Percentiles rank a stretch among this genome's conserved stretches.
These are phyloP conservation scores for Apamea monoglypha DNA, from an alignment of 2,888 invertebrate genomes.

Conservation along the genomic window DNA sequence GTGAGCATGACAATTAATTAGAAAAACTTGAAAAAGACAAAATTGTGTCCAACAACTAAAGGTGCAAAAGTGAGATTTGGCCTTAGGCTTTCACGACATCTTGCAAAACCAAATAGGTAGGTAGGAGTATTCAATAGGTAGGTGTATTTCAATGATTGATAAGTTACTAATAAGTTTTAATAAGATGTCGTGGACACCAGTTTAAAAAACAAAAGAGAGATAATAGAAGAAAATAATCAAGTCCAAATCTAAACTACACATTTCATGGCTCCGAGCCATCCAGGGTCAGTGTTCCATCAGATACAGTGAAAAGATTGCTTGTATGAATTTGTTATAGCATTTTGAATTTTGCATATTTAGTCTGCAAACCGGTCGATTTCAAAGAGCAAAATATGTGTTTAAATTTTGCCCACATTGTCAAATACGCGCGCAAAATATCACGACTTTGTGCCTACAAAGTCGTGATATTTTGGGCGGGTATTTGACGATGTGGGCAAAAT, in stretches of 20 bases:
- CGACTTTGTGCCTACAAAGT: too few species aligned
- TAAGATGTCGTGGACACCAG: slow-evolving; percentile 32
- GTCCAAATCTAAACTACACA: neutral
- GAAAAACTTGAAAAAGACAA: neutral
- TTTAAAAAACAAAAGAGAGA: neutral
- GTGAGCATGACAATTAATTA: neutral
- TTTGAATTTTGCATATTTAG: neutral
- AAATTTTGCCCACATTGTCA: too few species aligned
- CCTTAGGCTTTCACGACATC: slow-evolving; percentile 1
- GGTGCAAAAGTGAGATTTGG: neutral
- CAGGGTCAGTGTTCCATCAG: neutral
- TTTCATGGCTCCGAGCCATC: neutral
- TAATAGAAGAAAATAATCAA: neutral
- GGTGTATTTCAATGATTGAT: slow-evolving; percentile 4
- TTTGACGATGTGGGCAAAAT: too few species aligned
- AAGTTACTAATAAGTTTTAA: neutral
- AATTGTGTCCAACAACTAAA: neutral
- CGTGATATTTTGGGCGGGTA: too few species aligned
- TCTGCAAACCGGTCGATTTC: neutral
- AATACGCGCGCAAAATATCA: neutral
- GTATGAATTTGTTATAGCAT: neutral
- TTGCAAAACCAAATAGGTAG: slow-evolving; percentile 8
- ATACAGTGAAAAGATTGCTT: neutral
- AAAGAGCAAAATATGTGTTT: neutral
- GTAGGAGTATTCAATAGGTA: too few species aligned